Conservation (phyloP, 53 echinoderm and acorn worm species). For the Pentamera pediparva region DNA sequence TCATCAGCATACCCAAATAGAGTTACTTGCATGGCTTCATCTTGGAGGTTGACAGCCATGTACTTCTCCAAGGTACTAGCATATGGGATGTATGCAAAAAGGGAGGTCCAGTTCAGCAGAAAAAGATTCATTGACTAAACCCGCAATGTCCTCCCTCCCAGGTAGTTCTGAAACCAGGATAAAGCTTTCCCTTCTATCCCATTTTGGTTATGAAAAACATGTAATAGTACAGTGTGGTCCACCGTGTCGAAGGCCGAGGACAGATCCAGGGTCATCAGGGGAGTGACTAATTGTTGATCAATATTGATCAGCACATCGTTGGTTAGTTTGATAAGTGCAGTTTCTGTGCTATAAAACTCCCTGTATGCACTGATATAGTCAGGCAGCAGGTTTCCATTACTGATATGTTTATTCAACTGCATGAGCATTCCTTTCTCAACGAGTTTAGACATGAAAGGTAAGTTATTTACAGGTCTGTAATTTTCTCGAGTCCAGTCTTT, state of each 20-base stretch:
- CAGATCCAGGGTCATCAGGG: background rate
- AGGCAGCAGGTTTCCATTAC: background rate
- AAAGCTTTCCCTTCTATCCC: background rate
- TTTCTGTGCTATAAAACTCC: conserved; percentile 7
- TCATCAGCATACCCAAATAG: conserved; percentile 2
- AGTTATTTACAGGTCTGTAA: conserved; percentile 18
- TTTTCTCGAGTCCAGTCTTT: conserved; percentile 8
- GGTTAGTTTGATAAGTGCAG: conserved; percentile 1
- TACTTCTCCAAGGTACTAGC: background rate
- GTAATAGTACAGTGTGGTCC: background rate
- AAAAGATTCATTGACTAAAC: background rate
- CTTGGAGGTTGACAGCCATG: background rate
- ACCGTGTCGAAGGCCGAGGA: conserved; percentile 8
- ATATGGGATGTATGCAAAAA: too few species aligned
- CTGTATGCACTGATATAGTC: conserved; percentile 4
- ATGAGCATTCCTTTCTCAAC: conserved; percentile 3
- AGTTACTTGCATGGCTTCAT: background rate
- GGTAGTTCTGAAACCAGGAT: background rate
- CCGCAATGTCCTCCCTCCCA: background rate
- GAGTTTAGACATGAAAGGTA: conserved; percentile 12
- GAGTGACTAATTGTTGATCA: background rate
- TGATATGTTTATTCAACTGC: conserved; percentile 1
- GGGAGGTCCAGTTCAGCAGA: conserved; percentile 2
- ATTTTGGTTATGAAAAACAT: background rate
- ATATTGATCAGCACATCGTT: background rate